Base-by-base conservation (phyloP, 2,888 invertebrate species). In the Drosophila tanythrix region DNA sequence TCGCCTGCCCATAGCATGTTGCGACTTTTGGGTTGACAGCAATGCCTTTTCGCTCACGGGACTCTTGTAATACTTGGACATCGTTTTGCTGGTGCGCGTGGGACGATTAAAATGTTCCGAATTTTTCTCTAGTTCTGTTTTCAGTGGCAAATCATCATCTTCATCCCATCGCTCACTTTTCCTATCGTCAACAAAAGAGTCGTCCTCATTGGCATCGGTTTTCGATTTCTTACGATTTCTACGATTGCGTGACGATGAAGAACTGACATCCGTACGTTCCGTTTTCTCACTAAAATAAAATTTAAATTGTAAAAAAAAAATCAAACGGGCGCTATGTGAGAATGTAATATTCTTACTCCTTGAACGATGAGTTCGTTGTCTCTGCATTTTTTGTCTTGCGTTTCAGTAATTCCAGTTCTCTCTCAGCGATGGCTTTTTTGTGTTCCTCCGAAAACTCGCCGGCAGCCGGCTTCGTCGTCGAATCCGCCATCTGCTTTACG, bases 21-120 rank as follows among this genome's bases (percentile, higher is more conserved):
- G 86, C 8, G 90, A 81, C 55, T 78, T 78, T 29, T 77, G 71
- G 7, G 72, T 35, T 52, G 77, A 65, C n/a, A 77, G 63, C n/a
- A 64, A 38, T 2, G 73, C 6, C 51, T 77, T 81, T 18, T 85
- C 84, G 50, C 25, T 65, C 1, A 51, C 58, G 8, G 92, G 92
- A 38, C 89, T 88, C 56, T 93, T 92, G 67, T 93, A 93, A 79
- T 93, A 93, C 76, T 91, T 92, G 4, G 93, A 92, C 67, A 91
- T 73, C 1, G 92, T 91, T 77, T 92, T 92, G 76, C 92, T 92
- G 52, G 87, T 85, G 36, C 92, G 86, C n/a, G 91, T 81, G 8
- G 92, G 92, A n/a, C 92, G 91, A 62, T 76, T 76, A 35, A 69
- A 57, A 29, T 67, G 46, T 21, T 76, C 78, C 1, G 40, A 13